Conservation (phyloP, 2,888 invertebrate species). For the Formica aserva region DNA sequence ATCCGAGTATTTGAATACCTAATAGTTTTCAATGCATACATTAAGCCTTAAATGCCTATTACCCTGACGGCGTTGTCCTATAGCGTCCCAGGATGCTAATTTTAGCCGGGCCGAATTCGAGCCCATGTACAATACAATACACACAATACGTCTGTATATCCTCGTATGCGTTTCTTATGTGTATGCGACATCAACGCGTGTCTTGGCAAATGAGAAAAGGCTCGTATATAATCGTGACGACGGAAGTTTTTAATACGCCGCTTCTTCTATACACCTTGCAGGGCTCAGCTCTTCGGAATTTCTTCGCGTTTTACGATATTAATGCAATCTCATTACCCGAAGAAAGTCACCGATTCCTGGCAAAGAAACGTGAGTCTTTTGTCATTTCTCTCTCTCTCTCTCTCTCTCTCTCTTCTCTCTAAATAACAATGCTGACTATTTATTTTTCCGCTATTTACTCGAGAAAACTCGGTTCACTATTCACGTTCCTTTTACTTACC, state of each 20-base stretch:
- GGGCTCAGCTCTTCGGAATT: background rate
- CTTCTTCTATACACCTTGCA: background rate
- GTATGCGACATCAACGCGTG: constrained; percentile 49
- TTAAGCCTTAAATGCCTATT: constrained; percentile 81
- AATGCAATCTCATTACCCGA: constrained; percentile 33
- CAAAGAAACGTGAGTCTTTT: constrained; percentile 15
- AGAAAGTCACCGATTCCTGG: constrained; percentile 13
- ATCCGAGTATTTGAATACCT: constrained; percentile 84
- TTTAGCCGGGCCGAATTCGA: constrained; percentile 74
- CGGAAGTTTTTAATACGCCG: constrained; percentile 21
- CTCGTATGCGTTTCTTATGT: constrained; percentile 56
- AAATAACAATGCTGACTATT: constrained; percentile 43
- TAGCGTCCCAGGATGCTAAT: constrained; percentile 77
- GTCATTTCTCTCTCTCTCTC: constrained; percentile 2
- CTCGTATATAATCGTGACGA: constrained; percentile 10
- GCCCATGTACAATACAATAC: constrained; percentile 51
- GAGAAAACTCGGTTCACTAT: constrained; percentile 38
- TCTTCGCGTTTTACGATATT: constrained; percentile 36
- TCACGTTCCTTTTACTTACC: constrained; percentile 36
- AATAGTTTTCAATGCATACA: constrained; percentile 84
- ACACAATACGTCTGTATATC: constrained; percentile 49
- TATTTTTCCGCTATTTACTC: constrained; percentile 43
- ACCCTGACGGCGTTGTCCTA: constrained; percentile 77
- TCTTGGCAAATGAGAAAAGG: constrained; percentile 68
- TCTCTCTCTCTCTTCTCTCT: background rate